Evolutionary conservation across 2,888 invertebrate species (phyloP), one percentile per base, ranked within the genome.

Genomic region (Ptychoptera contaminata): DNA sequence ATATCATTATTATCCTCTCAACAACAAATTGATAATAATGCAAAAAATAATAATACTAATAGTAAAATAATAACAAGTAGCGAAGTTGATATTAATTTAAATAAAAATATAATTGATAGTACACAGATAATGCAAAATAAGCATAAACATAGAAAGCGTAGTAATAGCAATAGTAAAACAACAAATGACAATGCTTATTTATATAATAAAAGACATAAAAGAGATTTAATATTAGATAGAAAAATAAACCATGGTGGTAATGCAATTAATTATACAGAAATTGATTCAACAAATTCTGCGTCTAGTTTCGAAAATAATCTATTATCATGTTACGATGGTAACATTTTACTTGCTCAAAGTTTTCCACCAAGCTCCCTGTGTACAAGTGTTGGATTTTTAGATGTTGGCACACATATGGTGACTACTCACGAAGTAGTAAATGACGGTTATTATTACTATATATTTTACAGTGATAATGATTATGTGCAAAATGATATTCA

Each of bases 381-480:
- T 56, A 73, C 72, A 32, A 76, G 76, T 61, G 74, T 81, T 0
- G 73, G 74, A 52, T 81, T 79, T 54, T 69, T 84, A 51, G 43
- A 40, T 54, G 72, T 70, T 46, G 76, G 76, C 7, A 74, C 76
- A 23, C 79, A 79, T 50, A 77, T 83, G 68, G 68, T 74, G 49
- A 72, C 76, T 1, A 73, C 72, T 46, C 84, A 87, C 54, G 75
- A 82, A 51, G 79, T 87, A 16, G 67, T 72, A 34, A 69, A 74
- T 42, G 81, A 85, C 58, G 87, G 86, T 8, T 87, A 87, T 64
- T 88, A 87, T 60, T 88, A 88, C 64, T 88, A 87, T 55, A 85
- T 88, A 53, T 87, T 88, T 64, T 87, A 86, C 58, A 86, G 84
- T 54, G 85, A 88, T 59, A 86, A 87, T 65, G 86, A 85, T 60